phyloP scores from a whole-genome alignment of 2,888 invertebrate species.

The Heliconius cydno region DNA sequence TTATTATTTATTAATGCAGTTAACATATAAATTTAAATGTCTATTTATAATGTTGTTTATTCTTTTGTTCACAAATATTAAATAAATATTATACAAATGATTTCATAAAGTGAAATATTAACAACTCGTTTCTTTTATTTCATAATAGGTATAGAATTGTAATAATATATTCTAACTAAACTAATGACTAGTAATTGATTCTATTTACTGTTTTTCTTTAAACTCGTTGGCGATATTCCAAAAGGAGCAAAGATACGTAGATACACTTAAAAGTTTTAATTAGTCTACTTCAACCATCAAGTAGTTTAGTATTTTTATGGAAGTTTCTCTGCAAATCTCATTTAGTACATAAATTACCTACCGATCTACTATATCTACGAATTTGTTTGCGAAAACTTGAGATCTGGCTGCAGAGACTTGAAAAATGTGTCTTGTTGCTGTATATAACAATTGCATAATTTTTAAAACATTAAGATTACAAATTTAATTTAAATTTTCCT shows the following conservation, averaged over 20 bases:
- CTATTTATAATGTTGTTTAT: too few species aligned
- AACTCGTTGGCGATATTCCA: slow-evolving; percentile 57
- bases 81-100: background rate
- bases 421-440: too few species aligned
- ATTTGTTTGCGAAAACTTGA: too few species aligned
- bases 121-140: background rate
- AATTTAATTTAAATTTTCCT: background rate
- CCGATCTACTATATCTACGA: too few species aligned
- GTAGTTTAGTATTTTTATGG: slow-evolving; percentile 7
- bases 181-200: background rate
- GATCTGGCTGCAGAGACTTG: too few species aligned
- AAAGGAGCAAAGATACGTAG: slow-evolving; percentile 50
- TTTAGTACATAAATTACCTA: background rate
- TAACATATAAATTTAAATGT: too few species aligned
- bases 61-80: background rate
- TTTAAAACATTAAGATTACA: background rate
- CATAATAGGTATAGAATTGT: too few species aligned
- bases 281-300: slow-evolving; percentile 50
- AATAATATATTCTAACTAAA: background rate
- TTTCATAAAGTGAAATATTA: background rate
- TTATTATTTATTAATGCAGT: too few species aligned
- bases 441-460: too few species aligned
- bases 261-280: slow-evolving; percentile 66
- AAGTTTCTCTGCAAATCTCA: background rate
- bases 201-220: slow-evolving; percentile 45